These are phyloP conservation scores for Marronus borbonicus DNA, from an alignment of 2,888 invertebrate genomes.

Conservation along the genomic window DNA sequence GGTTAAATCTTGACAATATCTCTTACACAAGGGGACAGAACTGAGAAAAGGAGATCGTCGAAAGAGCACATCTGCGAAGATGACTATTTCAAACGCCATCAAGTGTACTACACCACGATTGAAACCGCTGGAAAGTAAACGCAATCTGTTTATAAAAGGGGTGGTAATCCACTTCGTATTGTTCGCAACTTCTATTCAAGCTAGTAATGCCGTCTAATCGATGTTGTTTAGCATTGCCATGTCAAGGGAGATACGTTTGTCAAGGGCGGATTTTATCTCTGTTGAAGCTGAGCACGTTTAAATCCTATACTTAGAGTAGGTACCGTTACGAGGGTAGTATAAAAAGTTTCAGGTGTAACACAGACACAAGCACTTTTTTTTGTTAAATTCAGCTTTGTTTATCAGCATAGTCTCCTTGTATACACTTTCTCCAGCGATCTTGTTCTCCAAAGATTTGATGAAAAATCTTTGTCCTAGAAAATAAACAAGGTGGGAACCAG, in stretches of 20 bases:
- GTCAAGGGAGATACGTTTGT: background rate
- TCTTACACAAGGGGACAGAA: too few species aligned
- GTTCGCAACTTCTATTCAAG: background rate
- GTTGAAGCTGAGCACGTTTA: background rate
- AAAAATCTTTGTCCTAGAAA: too few species aligned
- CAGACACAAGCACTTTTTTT: too few species aligned
- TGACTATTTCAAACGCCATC: background rate
- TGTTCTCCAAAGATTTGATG: too few species aligned
- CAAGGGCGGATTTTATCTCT: constrained; percentile 23
- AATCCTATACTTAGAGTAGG: too few species aligned
- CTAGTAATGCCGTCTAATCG: constrained; percentile 16
- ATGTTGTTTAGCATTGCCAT: background rate
- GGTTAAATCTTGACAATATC: too few species aligned
- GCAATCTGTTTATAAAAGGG: constrained; percentile 25
- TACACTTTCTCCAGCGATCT: too few species aligned
- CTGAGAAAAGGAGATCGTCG: background rate
- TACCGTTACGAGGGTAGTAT: too few species aligned
- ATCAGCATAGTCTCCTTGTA: too few species aligned
- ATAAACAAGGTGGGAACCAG: too few species aligned
- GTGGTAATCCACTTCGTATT: constrained; percentile 24
- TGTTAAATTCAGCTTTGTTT: too few species aligned
- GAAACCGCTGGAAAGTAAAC: constrained; percentile 6
- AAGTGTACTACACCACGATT: background rate
- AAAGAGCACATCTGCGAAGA: background rate
- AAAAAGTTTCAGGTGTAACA: too few species aligned